Evolutionary conservation across 2,888 invertebrate genomes (phyloP), one percentile per base, ranked within the genome.

Genomic region (Chymomyza fuscimana): DNA sequence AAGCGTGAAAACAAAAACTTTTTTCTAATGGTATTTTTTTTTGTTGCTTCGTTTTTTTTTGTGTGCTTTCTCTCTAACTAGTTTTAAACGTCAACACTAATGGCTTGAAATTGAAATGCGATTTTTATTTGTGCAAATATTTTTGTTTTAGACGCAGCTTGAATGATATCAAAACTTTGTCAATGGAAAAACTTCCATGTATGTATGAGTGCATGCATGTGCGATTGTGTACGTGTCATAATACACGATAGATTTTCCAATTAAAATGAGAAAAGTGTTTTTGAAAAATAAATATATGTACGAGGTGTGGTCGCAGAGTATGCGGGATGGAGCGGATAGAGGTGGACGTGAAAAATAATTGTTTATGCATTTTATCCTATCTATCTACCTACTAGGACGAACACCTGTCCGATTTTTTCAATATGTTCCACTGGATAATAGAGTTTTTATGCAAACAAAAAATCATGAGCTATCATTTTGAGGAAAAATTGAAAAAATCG

Each of bases 51-150:
- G 22, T 22, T 36, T 36, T 19, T 60, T 19, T 62, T 40, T 46
- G 12, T 46, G 12, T 32, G 3, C 32, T 46, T 12, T 46, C 61
- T 5, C 36, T 63, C 61, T 69, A 51, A 71, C 69, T 69, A 67
- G 73, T 82, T 83, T 86, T 79, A 81, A 82, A 72, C 81, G 73
- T 72, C 78, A 86, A 80, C 83, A 82, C 86, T 88, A 86, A 86
- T 86, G 86, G 86, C 80, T 74, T 67, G 67, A 81, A 88, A 85
- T 87, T 76, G 83, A 87, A 86, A 85, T 88, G 80, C 81, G 73
- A 80, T 85, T 76, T 71, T 66, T 75, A 77, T 64, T 81, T 79
- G 67, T 77, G 82, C 73, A 83, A 83, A 86, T 86, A 81, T 77
- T 82, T 76, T 36, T 19, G 22, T 15, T 19, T 10, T 10, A 54